These are phyloP conservation scores for Sparidentex hasta DNA, from an alignment of 2,797 vertebrate genomes.

Conservation along the genomic window DNA sequence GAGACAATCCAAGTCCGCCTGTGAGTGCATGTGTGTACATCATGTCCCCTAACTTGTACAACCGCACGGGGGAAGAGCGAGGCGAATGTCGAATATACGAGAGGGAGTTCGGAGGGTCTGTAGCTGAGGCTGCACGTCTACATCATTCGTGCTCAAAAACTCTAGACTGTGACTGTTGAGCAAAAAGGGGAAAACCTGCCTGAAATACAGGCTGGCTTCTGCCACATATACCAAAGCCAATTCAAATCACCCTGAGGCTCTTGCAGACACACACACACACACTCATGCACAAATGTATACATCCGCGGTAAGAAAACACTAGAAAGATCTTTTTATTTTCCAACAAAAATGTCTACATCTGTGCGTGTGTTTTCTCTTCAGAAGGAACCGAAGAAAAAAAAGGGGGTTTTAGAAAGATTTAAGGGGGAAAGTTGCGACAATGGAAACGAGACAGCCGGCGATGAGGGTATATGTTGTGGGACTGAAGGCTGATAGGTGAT, in stretches of 20 bases:
- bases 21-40: constrained; percentile 54
- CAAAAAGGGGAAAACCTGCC: constrained; percentile 36
- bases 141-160: constrained; percentile 20
- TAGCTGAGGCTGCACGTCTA: constrained; percentile 36
- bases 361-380: constrained; percentile 27
- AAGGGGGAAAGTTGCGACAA: constrained; percentile 43
- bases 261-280: constrained; percentile 22
- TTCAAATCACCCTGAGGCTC: constrained; percentile 42
- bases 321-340: constrained; percentile 49
- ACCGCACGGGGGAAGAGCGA: constrained; percentile 22
- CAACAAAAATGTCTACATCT: constrained; percentile 30
- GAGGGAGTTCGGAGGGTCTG: constrained; percentile 11
- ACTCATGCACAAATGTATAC: constrained; percentile 1
- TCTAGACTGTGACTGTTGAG: constrained; percentile 25
- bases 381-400: constrained; percentile 6
- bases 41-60: constrained; percentile 53
- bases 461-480: constrained; percentile 58
- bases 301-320: constrained; percentile 33
- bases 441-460: constrained; percentile 59
- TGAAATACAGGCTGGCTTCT: constrained; percentile 50
- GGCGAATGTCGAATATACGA: constrained; percentile 28
- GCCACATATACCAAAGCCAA: constrained; percentile 26
- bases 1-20: constrained; percentile 66
- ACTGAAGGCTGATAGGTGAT: constrained; percentile 62
- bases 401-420: constrained; percentile 52